Percentiles rank a stretch among this genome's conserved stretches.
Conservation (phyloP, 2,888 invertebrate genomes). For the Apamea monoglypha region DNA sequence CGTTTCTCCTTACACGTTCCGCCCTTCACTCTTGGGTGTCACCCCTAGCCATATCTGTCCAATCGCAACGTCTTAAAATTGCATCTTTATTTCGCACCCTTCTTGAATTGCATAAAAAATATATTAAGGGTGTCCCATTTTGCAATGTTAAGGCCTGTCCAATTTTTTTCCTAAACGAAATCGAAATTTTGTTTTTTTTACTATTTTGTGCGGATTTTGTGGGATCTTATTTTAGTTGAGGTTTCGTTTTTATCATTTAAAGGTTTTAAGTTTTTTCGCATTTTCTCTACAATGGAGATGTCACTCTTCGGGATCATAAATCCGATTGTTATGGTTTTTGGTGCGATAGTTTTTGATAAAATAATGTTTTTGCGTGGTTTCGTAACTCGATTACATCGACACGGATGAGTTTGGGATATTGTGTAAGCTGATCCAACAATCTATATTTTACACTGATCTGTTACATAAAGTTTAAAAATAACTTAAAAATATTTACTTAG, state of each 20-base stretch:
- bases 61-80: conserved; percentile 79
- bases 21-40: conserved; percentile 76
- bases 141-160: conserved; percentile 72
- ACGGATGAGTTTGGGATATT: conserved; percentile 19
- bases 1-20: conserved; percentile 65
- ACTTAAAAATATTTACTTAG: background rate
- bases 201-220: conserved; percentile 66
- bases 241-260: conserved; percentile 51
- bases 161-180: conserved; percentile 65
- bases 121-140: conserved; percentile 74
- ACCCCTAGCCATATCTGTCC: conserved; percentile 79
- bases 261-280: conserved; percentile 27
- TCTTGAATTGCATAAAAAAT: conserved; percentile 81
- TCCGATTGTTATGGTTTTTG: conserved; percentile 55
- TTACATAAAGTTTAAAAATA: background rate
- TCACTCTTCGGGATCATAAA: conserved; percentile 48
- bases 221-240: conserved; percentile 61
- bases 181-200: conserved; percentile 69
- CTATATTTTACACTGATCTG: background rate
- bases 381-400: conserved; percentile 30
- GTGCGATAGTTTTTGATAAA: conserved; percentile 39
- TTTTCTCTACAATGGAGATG: conserved; percentile 43
- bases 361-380: conserved; percentile 45
- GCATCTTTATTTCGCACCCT: conserved; percentile 80
- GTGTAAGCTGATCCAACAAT: background rate